Base-by-base conservation (phyloP, 1,140 invertebrate genomes). In the Neodiprion lecontei region DNA sequence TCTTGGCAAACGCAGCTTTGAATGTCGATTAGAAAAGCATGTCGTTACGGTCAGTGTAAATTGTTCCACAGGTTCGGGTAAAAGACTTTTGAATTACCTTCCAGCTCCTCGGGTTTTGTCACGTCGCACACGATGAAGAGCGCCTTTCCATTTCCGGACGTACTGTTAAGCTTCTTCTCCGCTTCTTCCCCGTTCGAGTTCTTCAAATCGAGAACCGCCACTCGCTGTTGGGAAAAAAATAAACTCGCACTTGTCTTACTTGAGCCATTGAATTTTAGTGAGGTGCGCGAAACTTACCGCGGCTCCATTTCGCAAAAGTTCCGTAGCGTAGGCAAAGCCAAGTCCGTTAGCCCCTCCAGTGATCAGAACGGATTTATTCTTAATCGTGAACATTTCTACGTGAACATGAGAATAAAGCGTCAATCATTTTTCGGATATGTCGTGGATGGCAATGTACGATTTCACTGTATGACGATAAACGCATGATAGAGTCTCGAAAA, bases 271-370 rank as follows among this genome's bases (percentile, higher is more conserved):
- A 40, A 40, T 40, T 40, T 40, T 40, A 40, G 1, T 5, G 28
- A 40, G 2, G 5, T 40, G 28, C 28, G 5, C 5, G 28, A 69
- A 66, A 28, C 72, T 79, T 82, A 88, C 87, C 81, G 81, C 84
- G 0, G 81, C 83, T n/a, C 79, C 81, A 10, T 82, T 81, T 67
- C 80, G 74, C 10, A 87, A 75, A 0, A 88, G 76, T 7, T 79
- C 79, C 66, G 79, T 76, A 28, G 75, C 75, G 70, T 85, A 83
- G 10, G 79, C 82, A 61, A 80, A 79, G 28, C 87, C 87, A 5
- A 89, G 79, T 0, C 88, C 87, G 47, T 82, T 81, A 14, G 86
- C 85, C 12, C 81, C 88, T 14, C 88, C 88, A 17, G 88, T 88
- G 7, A 89, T 78, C 7, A 89, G 73, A 7, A 82, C 88, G 14